phyloP scores from a whole-genome alignment of 2,888 invertebrate genomes.

The Leptura quadrifasciata region DNA sequence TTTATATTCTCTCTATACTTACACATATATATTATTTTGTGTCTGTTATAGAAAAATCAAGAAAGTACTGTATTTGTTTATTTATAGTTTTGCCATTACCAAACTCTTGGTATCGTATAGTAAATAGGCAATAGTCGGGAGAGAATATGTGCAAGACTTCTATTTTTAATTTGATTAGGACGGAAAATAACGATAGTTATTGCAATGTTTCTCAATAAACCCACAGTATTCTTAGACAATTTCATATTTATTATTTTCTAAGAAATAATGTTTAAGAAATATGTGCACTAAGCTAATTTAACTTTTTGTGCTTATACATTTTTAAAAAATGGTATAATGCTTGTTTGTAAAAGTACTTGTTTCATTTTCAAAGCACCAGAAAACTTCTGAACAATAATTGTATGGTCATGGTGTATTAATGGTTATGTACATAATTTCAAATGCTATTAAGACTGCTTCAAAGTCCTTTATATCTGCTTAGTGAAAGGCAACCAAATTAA shows the following conservation, averaged over 20 bases:
- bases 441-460: conserved; percentile 65
- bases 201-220: not conserved
- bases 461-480: conserved; percentile 66
- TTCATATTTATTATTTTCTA: conserved; percentile 19
- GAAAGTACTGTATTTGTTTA: too few relatives aligned
- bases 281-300: conserved; percentile 46
- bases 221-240: conserved; percentile 10
- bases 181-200: not conserved
- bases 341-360: conserved; percentile 46
- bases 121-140: not conserved
- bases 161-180: not conserved
- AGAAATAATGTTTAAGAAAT: conserved; percentile 8
- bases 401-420: conserved; percentile 58
- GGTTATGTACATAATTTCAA: conserved; percentile 62
- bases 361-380: conserved; percentile 59
- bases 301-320: conserved; percentile 53
- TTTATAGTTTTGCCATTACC: too few relatives aligned
- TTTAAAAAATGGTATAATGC: conserved; percentile 52
- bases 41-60: too few relatives aligned
- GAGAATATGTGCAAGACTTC: not conserved
- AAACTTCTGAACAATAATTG: conserved; percentile 58
- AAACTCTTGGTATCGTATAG: not conserved
- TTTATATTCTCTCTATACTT: too few relatives aligned
- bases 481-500: conserved; percentile 64
- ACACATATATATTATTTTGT: too few relatives aligned